Base-by-base conservation (phyloP, 2,113 vertebrate species). In the Centropus bengalensis region DNA sequence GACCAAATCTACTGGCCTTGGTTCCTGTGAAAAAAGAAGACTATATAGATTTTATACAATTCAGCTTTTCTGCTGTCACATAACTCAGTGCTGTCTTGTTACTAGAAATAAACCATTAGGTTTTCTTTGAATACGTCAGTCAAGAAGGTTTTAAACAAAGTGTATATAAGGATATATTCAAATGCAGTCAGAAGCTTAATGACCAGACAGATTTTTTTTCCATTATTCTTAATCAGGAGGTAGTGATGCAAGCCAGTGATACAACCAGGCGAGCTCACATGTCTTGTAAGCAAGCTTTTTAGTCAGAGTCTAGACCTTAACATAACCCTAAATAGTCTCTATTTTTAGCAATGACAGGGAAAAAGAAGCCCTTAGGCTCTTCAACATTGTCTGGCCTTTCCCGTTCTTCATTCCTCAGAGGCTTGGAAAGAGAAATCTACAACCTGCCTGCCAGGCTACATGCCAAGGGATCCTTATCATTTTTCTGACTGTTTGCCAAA, bases 251-350 rank as follows among this genome's bases (percentile, higher is more conserved):
- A 79, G 68, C 75, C 81, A 91, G 71, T 44, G 70, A 91, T 69
- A 87, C 38, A 87, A 77, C 17, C 30, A 91, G 51, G 47, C 42
- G 89, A 87, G 38, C 38, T 94, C 83, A 80, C 5, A 6, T 89
- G 87, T 45, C 42, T 85, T 87, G 12, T 42, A 94, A 89, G 64
- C 47, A 89, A 91, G 67, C 7, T 67, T 86, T 95, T 87, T 88
- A 94, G 91, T 92, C 87, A 94, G 73, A 32, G 45, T 33, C 24
- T 85, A 73, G 73, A 75, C 47, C 71, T 82, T 85, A 91, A 96
- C 94, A 76, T 93, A 94, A 87, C 55, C 54, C 18, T 63, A 42
- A 85, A 56, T 52, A 27, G 23, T 89, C n/a, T 88, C 78, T 63
- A 67, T 80, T 96, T 95, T 82, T 91, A 89, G 80, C 33, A 93